Percentiles rank a stretch among this genome's conserved stretches.
phyloP scores from a whole-genome alignment of 2,113 vertebrate species.

The Odocoileus virginianus region DNA sequence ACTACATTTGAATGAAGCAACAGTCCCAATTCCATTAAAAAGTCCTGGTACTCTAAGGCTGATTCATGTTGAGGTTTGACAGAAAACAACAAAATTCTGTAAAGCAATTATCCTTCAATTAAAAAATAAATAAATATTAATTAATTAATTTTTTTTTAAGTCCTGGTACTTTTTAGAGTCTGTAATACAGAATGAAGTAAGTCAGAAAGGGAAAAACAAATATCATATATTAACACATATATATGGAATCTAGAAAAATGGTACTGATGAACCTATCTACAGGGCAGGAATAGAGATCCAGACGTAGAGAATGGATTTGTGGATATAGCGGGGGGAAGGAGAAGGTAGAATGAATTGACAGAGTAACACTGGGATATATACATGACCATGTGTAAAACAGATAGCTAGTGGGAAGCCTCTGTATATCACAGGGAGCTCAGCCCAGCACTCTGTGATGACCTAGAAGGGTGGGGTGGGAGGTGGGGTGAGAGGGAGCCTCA shows the following conservation, averaged over 20 bases:
- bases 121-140: background rate
- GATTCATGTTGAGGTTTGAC: background rate
- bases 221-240: background rate
- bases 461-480: background rate
- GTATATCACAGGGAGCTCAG: background rate
- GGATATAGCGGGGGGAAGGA: accelerated
- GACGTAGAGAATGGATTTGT: background rate
- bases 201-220: background rate
- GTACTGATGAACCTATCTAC: background rate
- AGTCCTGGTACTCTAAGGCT: background rate
- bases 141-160: background rate
- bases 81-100: background rate
- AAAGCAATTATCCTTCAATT: background rate
- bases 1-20: background rate
- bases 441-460: background rate
- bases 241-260: background rate
- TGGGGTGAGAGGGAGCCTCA: background rate
- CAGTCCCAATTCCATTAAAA: background rate
- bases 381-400: background rate
- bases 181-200: background rate
- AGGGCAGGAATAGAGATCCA: background rate
- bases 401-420: background rate
- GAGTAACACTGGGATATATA: background rate
- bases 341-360: background rate
- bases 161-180: background rate